phyloP scores from a whole-genome alignment of 2,113 vertebrate genomes.

The Misgurnus anguillicaudatus region DNA sequence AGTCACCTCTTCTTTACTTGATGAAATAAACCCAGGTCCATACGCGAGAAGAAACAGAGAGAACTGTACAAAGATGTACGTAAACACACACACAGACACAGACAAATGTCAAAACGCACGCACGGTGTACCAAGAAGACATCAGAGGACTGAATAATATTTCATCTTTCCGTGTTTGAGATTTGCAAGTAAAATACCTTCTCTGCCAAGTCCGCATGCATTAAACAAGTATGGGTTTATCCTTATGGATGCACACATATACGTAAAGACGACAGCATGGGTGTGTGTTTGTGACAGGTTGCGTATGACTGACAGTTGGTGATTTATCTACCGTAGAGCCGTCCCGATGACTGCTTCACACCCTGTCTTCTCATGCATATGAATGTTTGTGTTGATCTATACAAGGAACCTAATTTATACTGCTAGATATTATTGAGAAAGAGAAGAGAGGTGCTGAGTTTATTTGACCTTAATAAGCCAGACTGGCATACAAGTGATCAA shows the following conservation, averaged over 20 bases:
- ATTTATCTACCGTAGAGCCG: slow-evolving; percentile 34
- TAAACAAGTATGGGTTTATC: slow-evolving; percentile 25
- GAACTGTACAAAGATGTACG: neutral
- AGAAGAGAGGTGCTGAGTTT: neutral
- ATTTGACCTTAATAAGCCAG: slow-evolving; percentile 15
- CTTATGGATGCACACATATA: slow-evolving; percentile 11
- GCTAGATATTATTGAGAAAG: neutral
- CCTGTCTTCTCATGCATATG: slow-evolving; percentile 35
- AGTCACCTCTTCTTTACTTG: slow-evolving; percentile 19
- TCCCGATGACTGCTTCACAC: slow-evolving; percentile 34
- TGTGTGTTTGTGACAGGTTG: slow-evolving; percentile 22
- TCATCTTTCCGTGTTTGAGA: slow-evolving; percentile 29
- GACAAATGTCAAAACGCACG: slow-evolving; percentile 14
- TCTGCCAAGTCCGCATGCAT: slow-evolving; percentile 46
- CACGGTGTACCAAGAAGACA: neutral
- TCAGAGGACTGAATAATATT: slow-evolving; percentile 33
- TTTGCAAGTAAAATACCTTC: slow-evolving; percentile 52
- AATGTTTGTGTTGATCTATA: slow-evolving; percentile 19
- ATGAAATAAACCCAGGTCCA: slow-evolving; percentile 11
- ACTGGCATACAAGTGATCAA: slow-evolving; percentile 1
- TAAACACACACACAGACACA: slow-evolving; percentile 7
- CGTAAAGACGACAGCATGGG: neutral
- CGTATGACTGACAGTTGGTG: slow-evolving; percentile 32
- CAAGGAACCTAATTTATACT: slow-evolving; percentile 38
- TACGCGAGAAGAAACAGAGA: neutral